A percentile compares a stretch with the other conserved stretches of the same genome.
phyloP scores from a whole-genome alignment of 2,888 invertebrate species.

The Eurytoma californica region DNA sequence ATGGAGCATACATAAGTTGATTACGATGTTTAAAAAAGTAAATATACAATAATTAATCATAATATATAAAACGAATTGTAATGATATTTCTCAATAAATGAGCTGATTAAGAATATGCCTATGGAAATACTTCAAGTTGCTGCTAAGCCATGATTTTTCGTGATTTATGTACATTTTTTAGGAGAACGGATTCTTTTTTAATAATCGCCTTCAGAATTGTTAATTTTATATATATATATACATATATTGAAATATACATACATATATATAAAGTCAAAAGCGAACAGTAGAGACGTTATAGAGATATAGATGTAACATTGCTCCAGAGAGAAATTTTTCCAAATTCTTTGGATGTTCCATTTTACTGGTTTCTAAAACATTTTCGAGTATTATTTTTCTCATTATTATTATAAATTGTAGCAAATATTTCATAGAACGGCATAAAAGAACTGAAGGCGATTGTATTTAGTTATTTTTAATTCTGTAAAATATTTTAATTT shows the following conservation, averaged over 20 bases:
- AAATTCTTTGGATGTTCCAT: constrained; percentile 38
- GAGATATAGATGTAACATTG: constrained; percentile 37
- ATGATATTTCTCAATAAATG: constrained; percentile 67
- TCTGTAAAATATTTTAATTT: background rate
- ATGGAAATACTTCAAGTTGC: constrained; percentile 65
- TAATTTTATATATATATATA: constrained; percentile 36
- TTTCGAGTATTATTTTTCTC: constrained; percentile 27
- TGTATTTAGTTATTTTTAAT: constrained; percentile 5
- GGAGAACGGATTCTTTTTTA: constrained; percentile 52
- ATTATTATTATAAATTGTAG: constrained; percentile 7
- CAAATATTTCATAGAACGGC: constrained; percentile 39
- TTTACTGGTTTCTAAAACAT: constrained; percentile 13
- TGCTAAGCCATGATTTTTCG: constrained; percentile 56
- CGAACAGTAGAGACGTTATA: constrained; percentile 37
- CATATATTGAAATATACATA: constrained; percentile 27
- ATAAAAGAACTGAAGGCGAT: background rate
- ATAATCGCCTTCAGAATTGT: constrained; percentile 49
- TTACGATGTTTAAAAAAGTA: constrained; percentile 52
- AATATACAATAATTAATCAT: constrained; percentile 67
- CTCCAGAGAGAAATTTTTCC: constrained; percentile 41
- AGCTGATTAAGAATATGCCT: constrained; percentile 65
- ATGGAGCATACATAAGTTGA: constrained; percentile 50
- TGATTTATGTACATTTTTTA: constrained; percentile 56
- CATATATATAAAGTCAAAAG: constrained; percentile 46
- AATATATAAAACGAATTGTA: constrained; percentile 64